Percentiles rank a stretch among this genome's conserved stretches.
These are phyloP conservation scores for Esox niger DNA, from an alignment of 2,113 vertebrate species.

Conservation along the genomic window DNA sequence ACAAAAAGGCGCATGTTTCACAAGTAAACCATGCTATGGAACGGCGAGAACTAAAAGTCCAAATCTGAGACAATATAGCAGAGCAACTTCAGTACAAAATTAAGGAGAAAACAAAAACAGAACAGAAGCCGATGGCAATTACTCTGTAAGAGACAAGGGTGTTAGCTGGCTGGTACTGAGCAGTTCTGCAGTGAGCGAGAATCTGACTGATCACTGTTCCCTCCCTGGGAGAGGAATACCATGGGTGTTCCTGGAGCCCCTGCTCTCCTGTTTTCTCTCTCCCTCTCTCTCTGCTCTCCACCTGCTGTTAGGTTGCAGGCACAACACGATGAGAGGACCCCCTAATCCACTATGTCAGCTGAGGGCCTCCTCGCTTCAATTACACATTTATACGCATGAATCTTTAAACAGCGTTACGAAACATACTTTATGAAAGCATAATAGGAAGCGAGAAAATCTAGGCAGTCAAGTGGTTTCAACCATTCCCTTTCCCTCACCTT, in stretches of 20 bases:
- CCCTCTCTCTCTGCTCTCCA: not conserved
- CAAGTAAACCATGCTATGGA: not conserved
- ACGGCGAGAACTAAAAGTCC: not conserved
- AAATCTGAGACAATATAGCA: no score
- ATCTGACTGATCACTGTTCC: not conserved
- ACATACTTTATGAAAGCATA: slow-evolving; percentile 38
- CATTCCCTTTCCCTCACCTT: slow-evolving; percentile 10
- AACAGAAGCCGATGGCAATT: slow-evolving; percentile 26
- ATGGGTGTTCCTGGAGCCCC: slow-evolving; percentile 9
- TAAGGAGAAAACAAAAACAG: not conserved
- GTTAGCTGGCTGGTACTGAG: slow-evolving; percentile 16
- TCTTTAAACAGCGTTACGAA: slow-evolving; percentile 52
- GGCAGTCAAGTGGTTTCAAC: slow-evolving; percentile 25
- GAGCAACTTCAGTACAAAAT: no score
- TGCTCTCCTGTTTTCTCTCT: not conserved
- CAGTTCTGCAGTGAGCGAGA: slow-evolving; percentile 3
- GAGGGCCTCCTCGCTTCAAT: slow-evolving; percentile 44
- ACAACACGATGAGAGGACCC: slow-evolving; percentile 22
- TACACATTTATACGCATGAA: slow-evolving; percentile 47
- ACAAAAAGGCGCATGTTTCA: not conserved
- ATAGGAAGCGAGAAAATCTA: slow-evolving; percentile 37
- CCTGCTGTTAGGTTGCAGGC: slow-evolving; percentile 29
- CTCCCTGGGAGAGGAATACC: slow-evolving; percentile 16
- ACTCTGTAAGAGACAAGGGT: slow-evolving; percentile 32
- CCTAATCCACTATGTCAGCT: slow-evolving; percentile 49